phyloP scores from a whole-genome alignment of 2,113 vertebrate species.

The Perca flavescens region DNA sequence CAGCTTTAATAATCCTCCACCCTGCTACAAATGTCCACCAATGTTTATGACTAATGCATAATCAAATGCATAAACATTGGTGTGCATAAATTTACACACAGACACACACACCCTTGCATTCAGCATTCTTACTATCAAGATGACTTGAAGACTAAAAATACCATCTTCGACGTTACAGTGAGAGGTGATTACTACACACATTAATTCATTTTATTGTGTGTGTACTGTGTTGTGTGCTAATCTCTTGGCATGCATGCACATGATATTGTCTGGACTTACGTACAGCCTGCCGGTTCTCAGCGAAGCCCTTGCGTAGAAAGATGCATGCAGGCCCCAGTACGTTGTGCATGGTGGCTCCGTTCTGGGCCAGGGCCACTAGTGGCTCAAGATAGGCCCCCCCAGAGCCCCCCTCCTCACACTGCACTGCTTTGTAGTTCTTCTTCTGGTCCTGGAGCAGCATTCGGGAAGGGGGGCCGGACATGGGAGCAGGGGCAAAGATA shows the following conservation, averaged over 20 bases:
- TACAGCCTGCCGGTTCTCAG: conserved; percentile 98
- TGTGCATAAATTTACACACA: conserved; percentile 22
- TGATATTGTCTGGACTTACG: conserved; percentile 90
- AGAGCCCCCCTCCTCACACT: conserved; percentile 90
- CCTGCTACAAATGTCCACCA: conserved; percentile 18
- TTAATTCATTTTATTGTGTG: conserved; percentile 20
- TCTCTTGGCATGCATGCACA: conserved; percentile 67
- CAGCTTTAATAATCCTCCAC: conserved; percentile 23
- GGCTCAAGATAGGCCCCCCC: conserved; percentile 88
- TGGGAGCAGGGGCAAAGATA: conserved; percentile 71
- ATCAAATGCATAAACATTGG: conserved; percentile 5
- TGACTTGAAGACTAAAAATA: background rate
- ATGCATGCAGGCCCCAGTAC: conserved; percentile 97
- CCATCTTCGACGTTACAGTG: background rate
- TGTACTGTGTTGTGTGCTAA: conserved; percentile 15
- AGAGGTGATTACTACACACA: conserved; percentile 38
- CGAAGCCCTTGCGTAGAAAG: conserved; percentile 98
- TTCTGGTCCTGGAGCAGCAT: conserved; percentile 93
- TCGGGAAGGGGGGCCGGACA: conserved; percentile 57
- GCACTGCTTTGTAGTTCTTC: conserved; percentile 93
- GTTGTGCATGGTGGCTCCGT: conserved; percentile 94
- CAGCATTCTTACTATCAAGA: background rate
- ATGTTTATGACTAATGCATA: conserved; percentile 27
- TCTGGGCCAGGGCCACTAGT: conserved; percentile 93
- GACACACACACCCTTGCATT: conserved; percentile 4